Conservation (phyloP, 2,888 invertebrate genomes). For the Cheilosia urbana region DNA sequence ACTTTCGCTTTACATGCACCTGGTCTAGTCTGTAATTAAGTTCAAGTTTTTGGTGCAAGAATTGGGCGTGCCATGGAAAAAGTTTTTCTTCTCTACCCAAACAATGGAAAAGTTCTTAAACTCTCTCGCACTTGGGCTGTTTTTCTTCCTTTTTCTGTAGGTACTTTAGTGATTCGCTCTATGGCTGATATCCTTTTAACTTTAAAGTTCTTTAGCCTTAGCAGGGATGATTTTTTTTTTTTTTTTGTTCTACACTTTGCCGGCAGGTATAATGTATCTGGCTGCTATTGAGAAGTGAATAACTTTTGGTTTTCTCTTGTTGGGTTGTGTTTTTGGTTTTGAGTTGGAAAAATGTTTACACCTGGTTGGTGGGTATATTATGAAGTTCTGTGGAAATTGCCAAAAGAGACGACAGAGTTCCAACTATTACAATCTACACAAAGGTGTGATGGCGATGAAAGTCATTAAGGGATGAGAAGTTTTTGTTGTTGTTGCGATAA, state of each 20-base stretch:
- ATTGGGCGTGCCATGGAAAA: constrained; percentile 66
- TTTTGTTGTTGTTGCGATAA: background rate
- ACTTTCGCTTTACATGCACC: constrained; percentile 58
- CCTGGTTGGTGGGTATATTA: constrained; percentile 14
- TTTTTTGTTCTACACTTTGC: constrained; percentile 25
- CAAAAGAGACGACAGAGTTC: constrained; percentile 8
- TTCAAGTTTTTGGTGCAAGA: constrained; percentile 66
- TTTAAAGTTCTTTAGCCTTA: constrained; percentile 61
- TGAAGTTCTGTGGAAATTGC: constrained; percentile 35
- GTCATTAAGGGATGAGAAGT: constrained; percentile 17
- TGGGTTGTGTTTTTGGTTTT: constrained; percentile 21
- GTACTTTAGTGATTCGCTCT: constrained; percentile 14
- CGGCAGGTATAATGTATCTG: constrained; percentile 1
- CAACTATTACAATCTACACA: background rate
- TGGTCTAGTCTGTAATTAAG: constrained; percentile 71
- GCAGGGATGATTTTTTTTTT: constrained; percentile 33
- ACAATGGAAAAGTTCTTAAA: constrained; percentile 69
- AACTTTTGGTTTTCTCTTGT: constrained; percentile 10
- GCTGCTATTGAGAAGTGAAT: constrained; percentile 41
- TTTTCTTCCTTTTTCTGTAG: background rate
- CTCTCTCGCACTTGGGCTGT: constrained; percentile 41
- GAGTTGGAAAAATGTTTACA: constrained; percentile 47
- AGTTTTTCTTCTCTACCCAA: constrained; percentile 41
- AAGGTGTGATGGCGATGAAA: constrained; percentile 55
- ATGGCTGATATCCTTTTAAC: constrained; percentile 64